phyloP scores from a whole-genome alignment of 1,140 invertebrate genomes.

The Bombus pyrosoma region DNA sequence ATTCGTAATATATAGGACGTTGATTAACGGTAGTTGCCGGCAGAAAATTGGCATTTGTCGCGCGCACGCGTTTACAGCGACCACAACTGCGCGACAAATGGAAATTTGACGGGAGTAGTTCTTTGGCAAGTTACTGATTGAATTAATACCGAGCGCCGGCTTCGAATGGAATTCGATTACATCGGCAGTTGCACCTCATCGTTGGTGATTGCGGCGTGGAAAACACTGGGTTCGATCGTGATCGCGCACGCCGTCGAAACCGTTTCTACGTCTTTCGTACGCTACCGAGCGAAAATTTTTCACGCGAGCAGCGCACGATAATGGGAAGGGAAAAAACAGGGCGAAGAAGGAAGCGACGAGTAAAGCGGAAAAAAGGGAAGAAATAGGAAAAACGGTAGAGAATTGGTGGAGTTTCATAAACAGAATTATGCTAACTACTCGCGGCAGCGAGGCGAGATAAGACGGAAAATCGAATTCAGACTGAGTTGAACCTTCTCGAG shows the following conservation, averaged over 20 bases:
- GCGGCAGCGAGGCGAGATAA: constrained; percentile 37
- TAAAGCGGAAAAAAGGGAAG: background rate
- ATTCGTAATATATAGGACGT: constrained; percentile 2
- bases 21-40: constrained; percentile 15
- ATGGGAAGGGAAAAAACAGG: too few relatives aligned
- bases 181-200: constrained; percentile 34
- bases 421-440: constrained; percentile 72
- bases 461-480: constrained; percentile 57
- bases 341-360: too few relatives aligned
- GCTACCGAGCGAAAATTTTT: background rate
- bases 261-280: background rate
- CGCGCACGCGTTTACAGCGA: constrained; percentile 8
- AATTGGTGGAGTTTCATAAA: constrained; percentile 66
- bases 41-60: constrained; percentile 33
- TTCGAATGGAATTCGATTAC: constrained; percentile 43
- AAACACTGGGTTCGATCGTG: background rate
- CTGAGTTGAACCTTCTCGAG: constrained; percentile 43
- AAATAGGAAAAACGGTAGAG: constrained; percentile 26
- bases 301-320: too few relatives aligned
- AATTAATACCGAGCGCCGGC: constrained; percentile 28
- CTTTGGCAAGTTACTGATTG: constrained; percentile 33
- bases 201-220: constrained; percentile 12
- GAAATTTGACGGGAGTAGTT: constrained; percentile 42
- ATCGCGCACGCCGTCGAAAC: too few relatives aligned
- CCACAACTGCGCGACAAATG: constrained; percentile 39